phyloP scores from a whole-genome alignment of 2,113 vertebrate genomes.

The Crotalus tigris region DNA sequence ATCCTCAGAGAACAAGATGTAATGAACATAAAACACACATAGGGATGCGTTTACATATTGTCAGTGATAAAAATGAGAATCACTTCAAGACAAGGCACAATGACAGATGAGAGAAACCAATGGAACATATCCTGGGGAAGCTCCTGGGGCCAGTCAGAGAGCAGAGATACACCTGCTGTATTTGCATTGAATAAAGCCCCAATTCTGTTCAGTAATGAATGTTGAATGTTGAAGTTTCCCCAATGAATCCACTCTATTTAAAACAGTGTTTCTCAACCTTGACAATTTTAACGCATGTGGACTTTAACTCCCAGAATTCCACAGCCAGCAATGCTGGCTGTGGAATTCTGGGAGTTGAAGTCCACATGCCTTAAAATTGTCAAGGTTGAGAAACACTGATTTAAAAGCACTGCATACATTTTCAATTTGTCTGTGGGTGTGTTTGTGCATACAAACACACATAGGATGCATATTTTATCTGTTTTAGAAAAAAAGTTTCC shows the following conservation, averaged over 20 bases:
- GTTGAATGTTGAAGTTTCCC: constrained; percentile 64
- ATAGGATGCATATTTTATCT: neutral
- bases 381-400: neutral
- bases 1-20: constrained; percentile 46
- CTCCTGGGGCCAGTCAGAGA: constrained; percentile 48
- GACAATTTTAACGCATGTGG: too few species aligned
- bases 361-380: too few species aligned
- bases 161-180: constrained; percentile 54
- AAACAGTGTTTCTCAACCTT: too few species aligned
- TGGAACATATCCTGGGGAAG: constrained; percentile 50
- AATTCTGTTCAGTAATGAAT: constrained; percentile 58
- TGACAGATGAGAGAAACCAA: constrained; percentile 65
- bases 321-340: too few species aligned
- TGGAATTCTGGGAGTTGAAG: too few species aligned
- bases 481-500: neutral
- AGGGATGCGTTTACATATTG: constrained; percentile 63
- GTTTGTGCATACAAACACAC: too few species aligned
- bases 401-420: constrained; percentile 47
- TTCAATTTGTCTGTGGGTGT: neutral
- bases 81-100: constrained; percentile 56
- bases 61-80: constrained; percentile 64
- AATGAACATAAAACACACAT: constrained; percentile 60
- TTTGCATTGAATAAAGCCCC: constrained; percentile 64
- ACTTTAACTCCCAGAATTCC: too few species aligned
- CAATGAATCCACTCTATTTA: constrained; percentile 45